Base-by-base conservation (phyloP, 2,797 vertebrate genomes). In the Cynodonichthys magdalenae region DNA sequence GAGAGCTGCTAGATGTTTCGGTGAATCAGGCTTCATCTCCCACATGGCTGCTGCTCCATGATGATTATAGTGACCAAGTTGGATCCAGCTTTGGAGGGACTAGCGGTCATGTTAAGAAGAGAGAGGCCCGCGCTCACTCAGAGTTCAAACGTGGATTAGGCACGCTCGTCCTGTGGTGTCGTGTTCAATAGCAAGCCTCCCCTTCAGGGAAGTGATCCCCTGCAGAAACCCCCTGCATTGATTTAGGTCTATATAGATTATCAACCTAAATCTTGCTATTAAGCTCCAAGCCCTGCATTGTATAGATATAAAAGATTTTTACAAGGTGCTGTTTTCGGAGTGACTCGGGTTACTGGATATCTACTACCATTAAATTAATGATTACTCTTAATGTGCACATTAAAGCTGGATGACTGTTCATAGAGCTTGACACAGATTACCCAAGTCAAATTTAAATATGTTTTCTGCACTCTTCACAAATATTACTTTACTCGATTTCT, bases 71-170 rank as follows among this genome's bases (percentile, higher is more conserved):
- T 59, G 59, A 66, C 75, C 72, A 59, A 34, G 55, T 60, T 74
- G 58, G 34, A 20, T 62, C 29, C 49, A 50, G 58, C 66, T 58
- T 77, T 54, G 64, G 55, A 75, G 63, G 70, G 58, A 75, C 64
- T 70, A 69, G 71, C 71, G 75, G 79, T 84, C 81, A 71, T 73
- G 78, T 83, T 82, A 66, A 82, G 79, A 83, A 70, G 81, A 65
- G 78, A 72, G 84, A 84, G 76, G 81, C 81, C 87, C 84, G 82
- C 58, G 56, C 87, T 80, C 53, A 75, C 83, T 90, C 62, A 79
- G 79, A 89, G 88, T 91, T 91, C 87, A 92, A 90, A 89, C 83
- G 50, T 79, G 71, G 86, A 90, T 92, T 91, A 89, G 88, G 68
- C 90, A 91, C 85, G 84, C 87, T 88, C 77, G 85, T 90, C 89